Evolutionary conservation across 2,888 invertebrate species (phyloP).

Genomic region (Rhamnusium bicolor): DNA sequence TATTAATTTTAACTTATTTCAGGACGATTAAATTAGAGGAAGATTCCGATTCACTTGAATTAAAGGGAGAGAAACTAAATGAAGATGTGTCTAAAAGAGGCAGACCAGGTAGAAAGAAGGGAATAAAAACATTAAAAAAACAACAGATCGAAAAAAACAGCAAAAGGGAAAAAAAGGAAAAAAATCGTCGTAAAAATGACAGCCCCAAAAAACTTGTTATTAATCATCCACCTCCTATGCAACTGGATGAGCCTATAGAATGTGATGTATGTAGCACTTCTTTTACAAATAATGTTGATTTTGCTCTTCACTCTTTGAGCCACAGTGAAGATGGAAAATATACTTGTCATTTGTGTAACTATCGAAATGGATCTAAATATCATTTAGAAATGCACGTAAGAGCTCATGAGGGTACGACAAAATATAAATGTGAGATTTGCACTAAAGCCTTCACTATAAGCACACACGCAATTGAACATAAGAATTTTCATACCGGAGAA

Average conservation of each 20-base stretch:
- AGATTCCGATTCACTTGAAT: background rate
- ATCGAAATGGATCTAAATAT: slow-evolving; percentile 55
- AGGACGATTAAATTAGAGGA: background rate
- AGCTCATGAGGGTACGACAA: slow-evolving; percentile 56
- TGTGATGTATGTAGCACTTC: slow-evolving; percentile 74
- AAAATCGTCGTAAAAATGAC: slow-evolving; percentile 41
- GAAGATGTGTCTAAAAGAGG: slow-evolving; percentile 19
- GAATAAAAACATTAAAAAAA: slow-evolving; percentile 22
- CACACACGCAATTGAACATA: slow-evolving; percentile 72
- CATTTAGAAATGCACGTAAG: slow-evolving; percentile 63
- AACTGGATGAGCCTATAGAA: slow-evolving; percentile 68
- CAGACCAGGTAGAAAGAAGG: slow-evolving; percentile 37
- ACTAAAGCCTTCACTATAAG: slow-evolving; percentile 63
- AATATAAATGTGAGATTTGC: slow-evolving; percentile 59
- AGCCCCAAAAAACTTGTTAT: slow-evolving; percentile 45
- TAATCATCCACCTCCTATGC: slow-evolving; percentile 53
- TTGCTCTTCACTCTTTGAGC: slow-evolving; percentile 63
- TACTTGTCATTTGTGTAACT: slow-evolving; percentile 64
- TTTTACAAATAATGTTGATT: slow-evolving; percentile 69
- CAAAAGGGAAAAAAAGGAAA: slow-evolving; percentile 30
- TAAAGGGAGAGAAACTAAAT: slow-evolving; percentile 7
- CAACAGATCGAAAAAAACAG: slow-evolving; percentile 10
- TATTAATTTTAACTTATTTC: slow-evolving; percentile 1
- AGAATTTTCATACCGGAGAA: slow-evolving; percentile 73
- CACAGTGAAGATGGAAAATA: slow-evolving; percentile 63